Evolutionary conservation across 2,113 vertebrate species (phyloP).

Genomic region (Chaetodon auriga): DNA sequence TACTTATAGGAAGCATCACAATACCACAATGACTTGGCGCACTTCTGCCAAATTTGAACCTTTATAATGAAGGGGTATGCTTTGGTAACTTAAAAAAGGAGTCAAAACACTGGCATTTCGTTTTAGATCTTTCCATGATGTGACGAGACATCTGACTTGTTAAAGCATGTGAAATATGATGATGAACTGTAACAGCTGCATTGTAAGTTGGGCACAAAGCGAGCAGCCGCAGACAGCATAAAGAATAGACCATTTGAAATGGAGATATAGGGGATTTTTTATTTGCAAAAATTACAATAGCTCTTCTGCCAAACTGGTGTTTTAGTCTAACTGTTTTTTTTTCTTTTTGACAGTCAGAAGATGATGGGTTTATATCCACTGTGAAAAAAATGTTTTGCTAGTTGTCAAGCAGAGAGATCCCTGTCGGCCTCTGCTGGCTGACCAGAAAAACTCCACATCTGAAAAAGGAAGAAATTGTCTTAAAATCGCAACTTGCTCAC

Average conservation of each 20-base stretch:
- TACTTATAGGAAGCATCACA: background rate
- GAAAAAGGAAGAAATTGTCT: background rate
- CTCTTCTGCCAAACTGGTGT: constrained; percentile 7
- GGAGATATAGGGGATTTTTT: background rate
- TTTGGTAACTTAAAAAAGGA: constrained; percentile 6
- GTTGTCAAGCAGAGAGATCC: background rate
- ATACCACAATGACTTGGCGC: background rate
- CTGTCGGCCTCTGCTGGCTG: background rate
- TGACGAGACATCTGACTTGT: background rate
- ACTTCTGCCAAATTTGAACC: constrained; percentile 3
- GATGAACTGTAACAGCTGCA: background rate
- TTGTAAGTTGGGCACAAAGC: background rate
- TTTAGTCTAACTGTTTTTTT: background rate
- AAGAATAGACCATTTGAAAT: constrained; percentile 1
- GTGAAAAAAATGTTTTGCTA: background rate
- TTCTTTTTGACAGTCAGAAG: background rate
- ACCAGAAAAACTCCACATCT: background rate
- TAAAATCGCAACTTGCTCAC: background rate
- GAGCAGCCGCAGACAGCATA: constrained; percentile 11
- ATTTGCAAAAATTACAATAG: background rate
- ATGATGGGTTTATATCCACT: constrained; percentile 13
- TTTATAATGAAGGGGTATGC: constrained; percentile 21
- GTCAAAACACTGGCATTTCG: background rate
- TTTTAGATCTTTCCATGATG: too few species aligned
- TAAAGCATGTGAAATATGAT: background rate